Evolutionary conservation across 2,113 vertebrate genomes (phyloP).

Genomic region (Onychostruthus taczanowskii): DNA sequence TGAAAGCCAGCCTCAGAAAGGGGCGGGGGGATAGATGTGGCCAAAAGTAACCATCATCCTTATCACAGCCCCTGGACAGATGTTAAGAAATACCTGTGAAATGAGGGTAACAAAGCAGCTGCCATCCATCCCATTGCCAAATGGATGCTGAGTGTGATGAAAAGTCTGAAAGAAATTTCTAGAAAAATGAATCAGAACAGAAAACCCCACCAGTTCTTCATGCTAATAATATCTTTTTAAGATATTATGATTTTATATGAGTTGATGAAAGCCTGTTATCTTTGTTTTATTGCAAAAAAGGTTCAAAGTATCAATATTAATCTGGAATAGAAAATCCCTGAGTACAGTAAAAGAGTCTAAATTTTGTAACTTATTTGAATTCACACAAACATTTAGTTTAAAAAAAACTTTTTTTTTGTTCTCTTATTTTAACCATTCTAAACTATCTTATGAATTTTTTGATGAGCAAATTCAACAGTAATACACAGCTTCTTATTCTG

Average conservation of each 20-base stretch:
- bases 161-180: background rate
- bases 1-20: background rate
- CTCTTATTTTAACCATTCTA: background rate
- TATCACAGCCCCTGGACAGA: background rate
- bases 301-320: background rate
- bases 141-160: background rate
- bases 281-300: background rate
- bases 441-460: background rate
- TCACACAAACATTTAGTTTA: background rate
- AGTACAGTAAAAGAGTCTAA: background rate
- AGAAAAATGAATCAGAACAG: background rate
- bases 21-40: rapidly evolving
- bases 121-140: background rate
- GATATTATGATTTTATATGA: background rate
- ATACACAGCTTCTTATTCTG: background rate
- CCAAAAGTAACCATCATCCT: background rate
- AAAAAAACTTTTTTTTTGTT: background rate
- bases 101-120: background rate
- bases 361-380: background rate
- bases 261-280: background rate
- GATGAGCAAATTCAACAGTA: background rate
- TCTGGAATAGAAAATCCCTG: background rate
- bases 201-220: background rate
- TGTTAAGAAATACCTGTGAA: background rate
- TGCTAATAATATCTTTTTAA: background rate